These are phyloP conservation scores for Idris sp. DNA, from an alignment of 1,140 invertebrate genomes.

Conservation along the genomic window DNA sequence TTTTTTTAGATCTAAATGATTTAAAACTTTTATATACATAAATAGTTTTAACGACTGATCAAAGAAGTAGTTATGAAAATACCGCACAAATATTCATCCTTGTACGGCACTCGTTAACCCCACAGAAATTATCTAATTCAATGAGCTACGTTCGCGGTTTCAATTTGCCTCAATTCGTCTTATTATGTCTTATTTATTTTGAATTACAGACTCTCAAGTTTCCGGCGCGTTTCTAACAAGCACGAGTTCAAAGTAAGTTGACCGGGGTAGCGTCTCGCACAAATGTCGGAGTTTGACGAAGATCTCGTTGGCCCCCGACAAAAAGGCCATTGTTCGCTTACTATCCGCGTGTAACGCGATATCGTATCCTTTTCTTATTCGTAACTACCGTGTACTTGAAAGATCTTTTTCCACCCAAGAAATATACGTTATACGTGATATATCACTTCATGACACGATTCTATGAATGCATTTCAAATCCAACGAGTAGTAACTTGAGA, in stretches of 20 bases:
- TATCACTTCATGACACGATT: conserved; percentile 60
- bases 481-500: conserved; percentile 53
- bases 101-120: conserved; percentile 25
- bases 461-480: conserved; percentile 58
- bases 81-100: conserved; percentile 41
- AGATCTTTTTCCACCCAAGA: conserved; percentile 60
- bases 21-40: no score
- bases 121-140: conserved; percentile 36
- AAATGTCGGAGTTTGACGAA: conserved; percentile 69
- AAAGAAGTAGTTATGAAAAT: no score
- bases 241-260: conserved; percentile 64
- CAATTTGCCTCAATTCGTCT: conserved; percentile 38
- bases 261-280: conserved; percentile 59
- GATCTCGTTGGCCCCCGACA: conserved; percentile 60
- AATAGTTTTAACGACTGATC: no score
- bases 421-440: conserved; percentile 50
- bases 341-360: conserved; percentile 71
- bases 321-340: conserved; percentile 69
- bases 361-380: conserved; percentile 65
- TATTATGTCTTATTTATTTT: conserved; percentile 49
- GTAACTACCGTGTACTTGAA: conserved; percentile 28
- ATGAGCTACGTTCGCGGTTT: conserved; percentile 5
- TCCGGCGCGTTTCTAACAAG: conserved; percentile 64
- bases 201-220: conserved; percentile 61
- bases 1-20: no score